phyloP scores from a whole-genome alignment of 1,140 invertebrate species.

The Penaeus indicus region DNA sequence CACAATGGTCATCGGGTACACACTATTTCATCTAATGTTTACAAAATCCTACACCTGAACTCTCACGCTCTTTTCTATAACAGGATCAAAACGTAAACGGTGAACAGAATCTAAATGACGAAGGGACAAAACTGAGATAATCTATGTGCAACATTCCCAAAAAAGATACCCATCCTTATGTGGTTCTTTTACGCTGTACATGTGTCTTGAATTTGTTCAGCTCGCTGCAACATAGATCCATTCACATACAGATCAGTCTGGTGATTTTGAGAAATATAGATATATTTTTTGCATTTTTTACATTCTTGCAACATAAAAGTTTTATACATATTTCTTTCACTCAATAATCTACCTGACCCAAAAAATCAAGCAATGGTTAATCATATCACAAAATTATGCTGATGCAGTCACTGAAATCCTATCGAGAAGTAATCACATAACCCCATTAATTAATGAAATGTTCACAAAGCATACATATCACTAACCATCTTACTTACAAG shows the following conservation, averaged over 20 bases:
- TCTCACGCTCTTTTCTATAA: constrained; percentile 44
- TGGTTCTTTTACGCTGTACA: too few relatives aligned
- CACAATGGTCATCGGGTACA: constrained; percentile 47
- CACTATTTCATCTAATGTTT: constrained; percentile 48
- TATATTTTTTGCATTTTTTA: not conserved
- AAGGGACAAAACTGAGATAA: not conserved
- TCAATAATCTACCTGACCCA: constrained; percentile 10
- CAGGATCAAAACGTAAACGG: constrained; percentile 20
- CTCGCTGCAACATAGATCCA: too few relatives aligned
- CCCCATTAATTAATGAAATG: not conserved
- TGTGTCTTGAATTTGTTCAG: too few relatives aligned
- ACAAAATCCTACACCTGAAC: constrained; percentile 50
- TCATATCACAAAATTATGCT: constrained; percentile 21
- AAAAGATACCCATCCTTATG: too few relatives aligned
- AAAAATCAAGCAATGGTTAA: constrained; percentile 4
- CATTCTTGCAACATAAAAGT: constrained; percentile 18
- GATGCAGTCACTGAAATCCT: constrained; percentile 9
- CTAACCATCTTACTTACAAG: too few relatives aligned
- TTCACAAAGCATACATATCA: constrained; percentile 10
- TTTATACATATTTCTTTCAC: not conserved
- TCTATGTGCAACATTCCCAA: too few relatives aligned
- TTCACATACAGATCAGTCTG: too few relatives aligned
- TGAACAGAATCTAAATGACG: not conserved
- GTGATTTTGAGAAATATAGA: too few relatives aligned
- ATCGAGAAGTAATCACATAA: constrained; percentile 16